Percentiles rank a stretch among this genome's conserved stretches.
Evolutionary conservation across 2,888 invertebrate species (phyloP).

Genomic region (Epistrophe grossulariae): DNA sequence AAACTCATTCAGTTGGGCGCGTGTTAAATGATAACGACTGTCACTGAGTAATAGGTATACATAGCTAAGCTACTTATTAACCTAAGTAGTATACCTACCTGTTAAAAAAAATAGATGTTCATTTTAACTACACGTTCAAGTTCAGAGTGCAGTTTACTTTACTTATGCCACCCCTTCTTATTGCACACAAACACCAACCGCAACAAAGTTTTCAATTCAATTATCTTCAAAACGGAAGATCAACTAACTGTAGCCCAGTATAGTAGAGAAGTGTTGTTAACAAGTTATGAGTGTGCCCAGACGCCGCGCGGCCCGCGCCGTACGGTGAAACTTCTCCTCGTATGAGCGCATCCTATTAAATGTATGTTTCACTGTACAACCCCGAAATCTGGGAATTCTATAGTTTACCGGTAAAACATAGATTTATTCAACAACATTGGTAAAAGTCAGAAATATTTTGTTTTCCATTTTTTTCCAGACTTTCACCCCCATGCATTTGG

Average conservation of each 20-base stretch:
- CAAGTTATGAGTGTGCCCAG: slow-evolving; percentile 49
- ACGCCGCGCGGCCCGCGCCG: no score
- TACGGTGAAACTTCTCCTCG: slow-evolving; percentile 56
- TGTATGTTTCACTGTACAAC: slow-evolving; percentile 1
- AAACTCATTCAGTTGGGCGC: slow-evolving; percentile 63
- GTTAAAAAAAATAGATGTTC: slow-evolving; percentile 1
- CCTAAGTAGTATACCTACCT: not conserved
- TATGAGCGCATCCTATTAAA: slow-evolving; percentile 53
- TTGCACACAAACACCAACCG: slow-evolving; percentile 38
- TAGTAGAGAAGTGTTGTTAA: slow-evolving; percentile 65
- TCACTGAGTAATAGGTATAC: slow-evolving; percentile 19
- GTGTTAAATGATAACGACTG: slow-evolving; percentile 53
- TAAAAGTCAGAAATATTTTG: no score
- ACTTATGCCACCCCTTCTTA: not conserved
- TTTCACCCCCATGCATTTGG: no score
- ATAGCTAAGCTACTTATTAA: slow-evolving; percentile 1
- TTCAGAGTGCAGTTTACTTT: slow-evolving; percentile 34
- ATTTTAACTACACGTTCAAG: slow-evolving; percentile 33
- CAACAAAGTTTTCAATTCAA: slow-evolving; percentile 69
- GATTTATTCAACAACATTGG: no score
- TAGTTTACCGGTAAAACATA: no score
- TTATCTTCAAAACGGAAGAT: slow-evolving; percentile 50
- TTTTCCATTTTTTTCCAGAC: no score
- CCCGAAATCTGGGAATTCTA: no score
- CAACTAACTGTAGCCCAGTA: slow-evolving; percentile 11